Conservation (phyloP, 2,888 invertebrate species). For the Eupeodes latifasciatus region DNA sequence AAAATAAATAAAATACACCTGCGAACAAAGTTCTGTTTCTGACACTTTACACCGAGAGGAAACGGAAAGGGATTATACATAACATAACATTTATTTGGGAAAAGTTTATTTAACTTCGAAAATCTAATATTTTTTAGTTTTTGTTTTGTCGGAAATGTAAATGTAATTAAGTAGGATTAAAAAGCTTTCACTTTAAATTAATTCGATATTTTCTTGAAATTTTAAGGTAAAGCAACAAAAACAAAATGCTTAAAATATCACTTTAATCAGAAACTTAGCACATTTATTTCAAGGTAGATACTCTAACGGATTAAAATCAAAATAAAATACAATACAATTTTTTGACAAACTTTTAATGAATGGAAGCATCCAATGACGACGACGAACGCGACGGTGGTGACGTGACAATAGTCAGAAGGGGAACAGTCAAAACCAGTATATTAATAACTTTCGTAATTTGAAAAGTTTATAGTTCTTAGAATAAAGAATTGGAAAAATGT, state of each 20-base stretch:
- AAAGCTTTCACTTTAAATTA: slow-evolving; percentile 12
- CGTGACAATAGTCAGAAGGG: neutral
- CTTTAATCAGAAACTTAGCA: slow-evolving; percentile 6
- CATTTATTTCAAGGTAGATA: neutral
- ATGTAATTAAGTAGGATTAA: slow-evolving; percentile 16
- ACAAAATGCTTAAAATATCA: neutral
- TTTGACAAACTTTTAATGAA: neutral
- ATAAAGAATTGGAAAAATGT: too few species aligned
- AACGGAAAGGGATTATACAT: neutral
- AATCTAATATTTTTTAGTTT: slow-evolving; percentile 7
- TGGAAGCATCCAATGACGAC: neutral
- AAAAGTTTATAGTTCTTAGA: too few species aligned
- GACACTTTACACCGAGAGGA: neutral
- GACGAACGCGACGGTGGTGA: too few species aligned
- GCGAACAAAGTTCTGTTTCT: neutral
- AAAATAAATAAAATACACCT: slow-evolving; percentile 7
- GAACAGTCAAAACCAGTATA: neutral
- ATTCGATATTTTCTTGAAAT: slow-evolving; percentile 6
- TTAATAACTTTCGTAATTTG: too few species aligned
- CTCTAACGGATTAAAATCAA: neutral
- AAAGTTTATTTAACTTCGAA: neutral
- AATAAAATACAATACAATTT: neutral
- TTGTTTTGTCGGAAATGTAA: neutral
- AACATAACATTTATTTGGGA: neutral
- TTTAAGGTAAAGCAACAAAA: neutral